These are phyloP conservation scores for Drosophila pegasa DNA, from an alignment of 2,888 invertebrate species.

Conservation along the genomic window DNA sequence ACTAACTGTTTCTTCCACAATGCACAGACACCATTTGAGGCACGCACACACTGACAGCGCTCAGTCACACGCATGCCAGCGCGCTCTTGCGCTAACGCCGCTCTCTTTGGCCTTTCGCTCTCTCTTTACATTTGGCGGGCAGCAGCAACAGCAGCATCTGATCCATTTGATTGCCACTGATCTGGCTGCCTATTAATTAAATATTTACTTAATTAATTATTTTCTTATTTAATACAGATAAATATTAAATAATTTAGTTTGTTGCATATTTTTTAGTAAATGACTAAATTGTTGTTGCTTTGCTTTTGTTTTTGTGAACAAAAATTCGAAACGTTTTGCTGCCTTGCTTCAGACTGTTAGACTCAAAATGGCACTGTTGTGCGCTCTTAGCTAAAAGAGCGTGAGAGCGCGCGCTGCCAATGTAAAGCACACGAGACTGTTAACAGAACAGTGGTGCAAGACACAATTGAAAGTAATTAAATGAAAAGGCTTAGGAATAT, in stretches of 20 bases:
- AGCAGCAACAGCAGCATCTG: constrained; percentile 12
- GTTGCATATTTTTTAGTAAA: background rate
- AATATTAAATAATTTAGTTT: constrained; percentile 4
- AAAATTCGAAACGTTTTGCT: constrained; percentile 29
- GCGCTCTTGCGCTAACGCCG: background rate
- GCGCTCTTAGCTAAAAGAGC: constrained; percentile 26
- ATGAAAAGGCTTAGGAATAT: background rate
- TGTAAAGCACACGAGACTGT: constrained; percentile 13
- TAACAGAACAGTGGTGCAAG: constrained; percentile 49
- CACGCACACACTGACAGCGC: constrained; percentile 8
- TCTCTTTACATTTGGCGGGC: constrained; percentile 13
- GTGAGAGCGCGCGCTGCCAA: constrained; percentile 20
- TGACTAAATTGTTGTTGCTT: constrained; percentile 7
- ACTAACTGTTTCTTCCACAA: constrained; percentile 54
- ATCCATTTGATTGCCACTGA: constrained; percentile 29
- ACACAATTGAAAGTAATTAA: background rate
- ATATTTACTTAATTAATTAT: constrained; percentile 18
- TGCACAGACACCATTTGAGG: constrained; percentile 34
- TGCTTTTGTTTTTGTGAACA: background rate
- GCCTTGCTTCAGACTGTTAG: constrained; percentile 33
- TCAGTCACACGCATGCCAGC: constrained; percentile 2
- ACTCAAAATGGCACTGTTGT: constrained; percentile 50
- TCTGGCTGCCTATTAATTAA: constrained; percentile 14
- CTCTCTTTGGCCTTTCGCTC: background rate
- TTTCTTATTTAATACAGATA: background rate